Evolutionary conservation across 2,113 vertebrate species (phyloP).

Genomic region (Haemorhous mexicanus): DNA sequence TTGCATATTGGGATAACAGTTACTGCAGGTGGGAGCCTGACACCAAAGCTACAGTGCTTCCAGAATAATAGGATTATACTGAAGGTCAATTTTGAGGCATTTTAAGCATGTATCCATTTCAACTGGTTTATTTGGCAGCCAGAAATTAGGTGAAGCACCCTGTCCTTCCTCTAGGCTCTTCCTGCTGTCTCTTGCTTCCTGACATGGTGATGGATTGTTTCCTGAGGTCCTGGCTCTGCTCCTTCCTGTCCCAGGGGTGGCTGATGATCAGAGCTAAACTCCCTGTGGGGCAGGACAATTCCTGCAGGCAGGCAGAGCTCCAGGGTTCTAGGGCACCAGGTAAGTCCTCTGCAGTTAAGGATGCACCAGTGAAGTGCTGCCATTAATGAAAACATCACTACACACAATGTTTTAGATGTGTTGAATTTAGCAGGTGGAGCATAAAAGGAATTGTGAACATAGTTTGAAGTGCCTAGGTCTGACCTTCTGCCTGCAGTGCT

Average conservation of each 20-base stretch:
- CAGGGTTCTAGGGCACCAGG: not conserved
- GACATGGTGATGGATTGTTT: not conserved
- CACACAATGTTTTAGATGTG: rapidly evolving
- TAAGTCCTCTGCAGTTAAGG: not conserved
- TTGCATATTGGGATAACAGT: not conserved
- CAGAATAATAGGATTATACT: not conserved
- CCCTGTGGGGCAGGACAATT: not conserved
- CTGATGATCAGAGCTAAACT: not conserved
- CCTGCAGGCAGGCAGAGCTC: not conserved
- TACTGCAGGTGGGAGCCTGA: not conserved
- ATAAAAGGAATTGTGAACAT: not conserved
- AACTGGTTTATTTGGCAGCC: not conserved
- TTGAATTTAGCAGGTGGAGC: not conserved
- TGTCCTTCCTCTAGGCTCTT: not conserved
- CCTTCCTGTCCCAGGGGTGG: not conserved
- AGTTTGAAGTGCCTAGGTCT: not conserved
- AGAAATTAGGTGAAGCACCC: not conserved
- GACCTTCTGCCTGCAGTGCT: not conserved
- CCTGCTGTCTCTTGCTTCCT: not conserved
- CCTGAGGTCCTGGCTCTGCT: not conserved
- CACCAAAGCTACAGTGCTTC: not conserved
- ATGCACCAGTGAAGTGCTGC: not conserved
- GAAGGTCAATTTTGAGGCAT: not conserved
- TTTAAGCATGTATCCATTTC: not conserved
- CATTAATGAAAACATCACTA: not conserved